A percentile compares a stretch with the other conserved stretches of the same genome.
Evolutionary conservation across 53 echinoderm and acorn worm species (phyloP).

Genomic region (Holothuria scabra): DNA sequence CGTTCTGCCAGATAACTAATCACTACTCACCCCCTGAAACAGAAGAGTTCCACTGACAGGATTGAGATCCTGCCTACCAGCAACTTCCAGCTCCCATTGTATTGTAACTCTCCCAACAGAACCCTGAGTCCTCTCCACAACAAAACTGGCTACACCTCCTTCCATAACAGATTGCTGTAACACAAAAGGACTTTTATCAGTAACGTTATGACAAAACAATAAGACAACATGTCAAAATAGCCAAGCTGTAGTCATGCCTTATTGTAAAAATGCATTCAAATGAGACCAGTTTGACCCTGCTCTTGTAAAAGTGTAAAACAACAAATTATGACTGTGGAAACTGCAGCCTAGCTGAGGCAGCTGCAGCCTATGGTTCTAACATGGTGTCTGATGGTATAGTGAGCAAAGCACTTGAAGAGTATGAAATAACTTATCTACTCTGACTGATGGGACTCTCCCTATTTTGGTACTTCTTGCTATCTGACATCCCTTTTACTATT

Average conservation of each 20-base stretch:
- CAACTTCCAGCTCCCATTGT: conserved; percentile 79
- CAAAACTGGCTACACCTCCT: conserved; percentile 72
- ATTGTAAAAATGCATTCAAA: no score
- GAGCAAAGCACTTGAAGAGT: neutral
- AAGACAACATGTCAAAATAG: no score
- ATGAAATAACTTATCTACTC: neutral
- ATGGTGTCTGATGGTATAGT: no score
- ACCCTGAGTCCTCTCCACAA: conserved; percentile 84
- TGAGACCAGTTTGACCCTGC: no score
- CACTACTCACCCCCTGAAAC: conserved; percentile 79
- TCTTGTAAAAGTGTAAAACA: no score
- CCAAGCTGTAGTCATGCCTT: no score
- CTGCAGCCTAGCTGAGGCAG: no score
- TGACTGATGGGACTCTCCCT: neutral
- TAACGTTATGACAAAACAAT: neutral
- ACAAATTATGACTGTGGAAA: no score
- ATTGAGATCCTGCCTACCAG: conserved; percentile 70
- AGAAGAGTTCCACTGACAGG: conserved; percentile 75
- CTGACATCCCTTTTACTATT: no score
- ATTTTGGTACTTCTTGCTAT: neutral
- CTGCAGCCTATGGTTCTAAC: no score
- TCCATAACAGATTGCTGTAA: conserved; percentile 87
- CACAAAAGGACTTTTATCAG: neutral
- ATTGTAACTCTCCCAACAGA: conserved; percentile 70
- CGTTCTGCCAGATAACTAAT: no score